Conservation (phyloP, 2,888 invertebrate genomes). For the Leptopilina myrica region DNA sequence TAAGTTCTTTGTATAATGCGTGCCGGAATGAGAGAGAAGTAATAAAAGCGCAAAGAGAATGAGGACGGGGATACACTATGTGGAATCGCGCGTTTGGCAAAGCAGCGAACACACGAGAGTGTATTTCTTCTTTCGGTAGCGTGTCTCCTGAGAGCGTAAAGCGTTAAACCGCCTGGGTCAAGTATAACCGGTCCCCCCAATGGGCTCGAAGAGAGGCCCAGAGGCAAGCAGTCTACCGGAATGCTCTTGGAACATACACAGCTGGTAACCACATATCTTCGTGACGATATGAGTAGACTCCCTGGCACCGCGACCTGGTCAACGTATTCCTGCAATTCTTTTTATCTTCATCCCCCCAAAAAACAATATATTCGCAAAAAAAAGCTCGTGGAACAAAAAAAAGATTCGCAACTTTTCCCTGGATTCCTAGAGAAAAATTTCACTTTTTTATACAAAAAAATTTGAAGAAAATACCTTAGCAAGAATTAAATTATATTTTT, state of each 20-base stretch:
- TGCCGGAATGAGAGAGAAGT: constrained; percentile 14
- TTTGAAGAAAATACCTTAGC: too few species aligned
- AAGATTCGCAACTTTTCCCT: too few species aligned
- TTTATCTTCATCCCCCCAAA: too few species aligned
- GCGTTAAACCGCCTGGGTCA: constrained; percentile 68
- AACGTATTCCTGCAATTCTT: constrained; percentile 57
- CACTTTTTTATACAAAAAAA: too few species aligned
- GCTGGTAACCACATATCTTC: constrained; percentile 59
- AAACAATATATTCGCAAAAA: too few species aligned
- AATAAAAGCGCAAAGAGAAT: constrained; percentile 25
- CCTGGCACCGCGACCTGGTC: constrained; percentile 70
- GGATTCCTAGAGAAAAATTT: too few species aligned
- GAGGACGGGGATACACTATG: background rate
- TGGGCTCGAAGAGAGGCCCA: constrained; percentile 56
- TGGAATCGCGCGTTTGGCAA: too few species aligned
- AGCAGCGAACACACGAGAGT: too few species aligned
- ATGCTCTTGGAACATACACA: constrained; percentile 55
- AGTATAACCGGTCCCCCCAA: constrained; percentile 70
- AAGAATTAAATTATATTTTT: too few species aligned
- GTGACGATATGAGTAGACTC: constrained; percentile 61
- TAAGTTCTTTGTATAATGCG: constrained; percentile 30
- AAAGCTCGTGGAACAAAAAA: too few species aligned
- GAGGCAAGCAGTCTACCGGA: constrained; percentile 65
- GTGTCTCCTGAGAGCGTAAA: constrained; percentile 52
- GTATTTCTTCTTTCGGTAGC: constrained; percentile 61